Conservation (phyloP, 2,888 invertebrate genomes). For the Ophioninae sp. region DNA sequence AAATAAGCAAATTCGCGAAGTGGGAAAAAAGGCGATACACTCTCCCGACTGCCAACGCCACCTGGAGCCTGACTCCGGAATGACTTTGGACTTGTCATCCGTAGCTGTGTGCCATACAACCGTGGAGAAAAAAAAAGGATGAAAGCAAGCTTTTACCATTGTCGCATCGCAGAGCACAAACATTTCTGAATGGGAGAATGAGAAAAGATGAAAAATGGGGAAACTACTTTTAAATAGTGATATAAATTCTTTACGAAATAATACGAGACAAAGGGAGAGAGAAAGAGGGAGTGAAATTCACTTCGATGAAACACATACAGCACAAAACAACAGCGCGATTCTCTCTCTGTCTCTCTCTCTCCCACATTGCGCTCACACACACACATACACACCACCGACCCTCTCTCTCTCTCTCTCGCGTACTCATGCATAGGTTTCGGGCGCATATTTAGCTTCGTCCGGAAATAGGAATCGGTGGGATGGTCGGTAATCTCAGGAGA, state of each 20-base stretch:
- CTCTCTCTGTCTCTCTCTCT: constrained; percentile 41
- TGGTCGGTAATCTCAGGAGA: constrained; percentile 52
- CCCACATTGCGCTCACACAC: constrained; percentile 16
- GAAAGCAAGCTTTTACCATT: neutral
- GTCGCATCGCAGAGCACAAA: constrained; percentile 60
- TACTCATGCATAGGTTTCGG: constrained; percentile 33
- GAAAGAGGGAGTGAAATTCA: constrained; percentile 34
- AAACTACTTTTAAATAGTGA: constrained; percentile 21
- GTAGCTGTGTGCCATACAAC: neutral
- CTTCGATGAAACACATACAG: constrained; percentile 40
- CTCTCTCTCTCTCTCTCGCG: constrained; percentile 21
- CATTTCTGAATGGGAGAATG: constrained; percentile 52
- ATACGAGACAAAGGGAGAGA: neutral
- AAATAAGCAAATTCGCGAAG: constrained; percentile 3
- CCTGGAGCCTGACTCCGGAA: constrained; percentile 16
- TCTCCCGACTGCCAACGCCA: constrained; percentile 6
- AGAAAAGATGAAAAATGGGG: constrained; percentile 43
- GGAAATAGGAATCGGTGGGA: constrained; percentile 41
- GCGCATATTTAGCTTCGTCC: constrained; percentile 34
- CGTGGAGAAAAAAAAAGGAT: neutral
- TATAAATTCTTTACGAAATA: constrained; percentile 42
- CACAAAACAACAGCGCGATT: constrained; percentile 55
- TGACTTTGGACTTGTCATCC: constrained; percentile 15
- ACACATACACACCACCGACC: neutral
- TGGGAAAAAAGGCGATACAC: neutral